Conservation (phyloP, 1,140 invertebrate genomes). For the Trachymyrmex septentrionalis region DNA sequence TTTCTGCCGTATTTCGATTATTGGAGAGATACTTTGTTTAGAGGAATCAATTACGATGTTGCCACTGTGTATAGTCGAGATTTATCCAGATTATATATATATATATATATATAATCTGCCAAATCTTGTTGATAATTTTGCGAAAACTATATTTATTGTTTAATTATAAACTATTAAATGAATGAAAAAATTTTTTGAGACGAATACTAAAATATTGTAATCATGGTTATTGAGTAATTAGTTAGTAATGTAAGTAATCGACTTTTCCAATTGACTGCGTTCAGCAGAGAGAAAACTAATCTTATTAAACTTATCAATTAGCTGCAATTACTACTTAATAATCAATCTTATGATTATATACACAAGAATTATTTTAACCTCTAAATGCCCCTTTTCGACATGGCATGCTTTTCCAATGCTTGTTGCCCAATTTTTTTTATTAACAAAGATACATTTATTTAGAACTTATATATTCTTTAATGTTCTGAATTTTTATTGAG, state of each 20-base stretch:
- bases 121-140: constrained; percentile 12
- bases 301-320: too few relatives aligned
- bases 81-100: constrained; percentile 19
- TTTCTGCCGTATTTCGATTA: constrained; percentile 6
- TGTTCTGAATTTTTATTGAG: too few relatives aligned
- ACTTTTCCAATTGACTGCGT: too few relatives aligned
- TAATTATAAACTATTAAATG: neutral
- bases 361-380: too few relatives aligned
- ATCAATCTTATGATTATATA: too few relatives aligned
- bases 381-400: too few relatives aligned
- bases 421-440: too few relatives aligned
- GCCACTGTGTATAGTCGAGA: neutral
- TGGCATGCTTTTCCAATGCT: too few relatives aligned
- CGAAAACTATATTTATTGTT: neutral
- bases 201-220: neutral
- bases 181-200: constrained; percentile 2
- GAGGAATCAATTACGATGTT: neutral
- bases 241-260: neutral
- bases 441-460: too few relatives aligned
- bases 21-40: neutral
- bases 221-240: neutral
- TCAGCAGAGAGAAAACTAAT: too few relatives aligned
- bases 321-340: neutral
- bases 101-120: neutral
- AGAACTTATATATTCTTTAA: too few relatives aligned